phyloP scores from a whole-genome alignment of 2,888 invertebrate species.

The Callinectes sapidus region DNA sequence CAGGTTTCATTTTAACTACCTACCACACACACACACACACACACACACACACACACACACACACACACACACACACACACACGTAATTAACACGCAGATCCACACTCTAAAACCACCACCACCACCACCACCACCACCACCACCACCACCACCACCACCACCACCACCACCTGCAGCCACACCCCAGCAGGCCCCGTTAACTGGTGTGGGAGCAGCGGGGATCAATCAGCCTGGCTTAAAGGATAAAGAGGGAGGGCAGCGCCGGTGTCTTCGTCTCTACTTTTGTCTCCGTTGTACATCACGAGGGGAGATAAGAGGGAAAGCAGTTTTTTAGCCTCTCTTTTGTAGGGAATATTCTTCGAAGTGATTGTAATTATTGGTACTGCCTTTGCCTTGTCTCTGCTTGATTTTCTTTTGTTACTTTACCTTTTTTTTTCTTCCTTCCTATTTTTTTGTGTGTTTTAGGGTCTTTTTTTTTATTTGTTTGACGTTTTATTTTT shows the following conservation, averaged over 20 bases:
- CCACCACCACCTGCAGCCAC: conserved; percentile 18
- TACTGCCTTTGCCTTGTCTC: background rate
- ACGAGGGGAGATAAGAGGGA: background rate
- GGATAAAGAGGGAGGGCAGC: background rate
- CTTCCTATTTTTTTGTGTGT: too few relatives aligned
- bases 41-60: background rate
- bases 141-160: background rate
- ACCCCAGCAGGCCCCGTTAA: background rate
- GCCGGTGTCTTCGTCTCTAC: background rate
- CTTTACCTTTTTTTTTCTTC: background rate
- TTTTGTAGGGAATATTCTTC: conserved; percentile 18
- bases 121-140: conserved; percentile 22
- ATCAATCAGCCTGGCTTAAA: background rate
- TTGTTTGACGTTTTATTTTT: background rate
- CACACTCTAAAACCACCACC: background rate
- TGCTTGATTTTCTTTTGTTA: background rate
- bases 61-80: background rate
- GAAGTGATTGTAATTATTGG: conserved; percentile 26
- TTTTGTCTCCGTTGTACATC: conserved; percentile 9
- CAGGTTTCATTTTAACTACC: too few relatives aligned
- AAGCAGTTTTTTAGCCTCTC: conserved; percentile 3
- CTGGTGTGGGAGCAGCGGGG: background rate
- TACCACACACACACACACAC: background rate
- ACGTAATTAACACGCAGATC: background rate
- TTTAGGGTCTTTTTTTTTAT: background rate